Conservation (phyloP, 2,113 vertebrate genomes). For the Alces alces region DNA sequence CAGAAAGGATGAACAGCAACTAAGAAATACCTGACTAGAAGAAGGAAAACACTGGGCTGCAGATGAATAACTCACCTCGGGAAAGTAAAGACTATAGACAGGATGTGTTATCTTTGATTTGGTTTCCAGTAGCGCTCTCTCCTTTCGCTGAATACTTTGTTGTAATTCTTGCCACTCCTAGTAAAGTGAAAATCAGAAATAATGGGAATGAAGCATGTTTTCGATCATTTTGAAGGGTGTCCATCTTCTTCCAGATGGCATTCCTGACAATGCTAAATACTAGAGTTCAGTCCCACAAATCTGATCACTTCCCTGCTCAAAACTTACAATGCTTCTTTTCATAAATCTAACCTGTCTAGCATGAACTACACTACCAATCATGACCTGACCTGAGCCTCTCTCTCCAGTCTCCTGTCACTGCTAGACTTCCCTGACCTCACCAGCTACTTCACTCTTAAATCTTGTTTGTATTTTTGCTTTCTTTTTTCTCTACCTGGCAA, state of each 20-base stretch:
- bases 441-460: not conserved
- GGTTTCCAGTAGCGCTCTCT: constrained; percentile 95
- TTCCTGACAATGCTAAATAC: constrained; percentile 3
- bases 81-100: constrained; percentile 95
- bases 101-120: constrained; percentile 98
- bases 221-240: not conserved
- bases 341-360: not conserved
- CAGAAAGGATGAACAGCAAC: not conserved
- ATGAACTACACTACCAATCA: not conserved
- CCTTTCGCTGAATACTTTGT: constrained; percentile 97
- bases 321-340: not conserved
- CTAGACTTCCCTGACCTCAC: not conserved
- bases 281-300: not conserved
- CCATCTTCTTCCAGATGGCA: not conserved
- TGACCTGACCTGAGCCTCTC: not conserved
- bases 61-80: constrained; percentile 83
- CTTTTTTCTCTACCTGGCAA: not conserved
- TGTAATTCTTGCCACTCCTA: constrained; percentile 99
- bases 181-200: constrained; percentile 54
- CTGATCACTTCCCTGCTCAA: not conserved
- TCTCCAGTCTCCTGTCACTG: not conserved
- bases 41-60: not conserved
- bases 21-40: not conserved
- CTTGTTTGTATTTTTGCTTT: not conserved
- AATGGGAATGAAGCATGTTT: not conserved